These are phyloP conservation scores for Brachionus asplanchnoidis DNA, from an alignment of 1,140 invertebrate species.

Conservation along the genomic window DNA sequence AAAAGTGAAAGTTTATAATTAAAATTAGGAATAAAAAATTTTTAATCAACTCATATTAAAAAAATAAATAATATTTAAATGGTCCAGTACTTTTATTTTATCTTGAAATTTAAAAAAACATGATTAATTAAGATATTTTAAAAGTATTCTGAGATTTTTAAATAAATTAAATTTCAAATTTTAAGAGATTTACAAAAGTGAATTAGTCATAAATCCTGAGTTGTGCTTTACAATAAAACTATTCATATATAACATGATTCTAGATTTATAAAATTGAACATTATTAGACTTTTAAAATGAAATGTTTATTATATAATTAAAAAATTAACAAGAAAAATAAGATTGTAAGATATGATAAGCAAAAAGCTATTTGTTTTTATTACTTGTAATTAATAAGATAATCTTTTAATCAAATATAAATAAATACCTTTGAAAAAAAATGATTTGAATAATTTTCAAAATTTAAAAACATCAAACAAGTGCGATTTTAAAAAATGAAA, in stretches of 20 bases:
- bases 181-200: background rate
- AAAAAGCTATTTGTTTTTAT: background rate
- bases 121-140: too few relatives aligned
- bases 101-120: too few relatives aligned
- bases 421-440: background rate
- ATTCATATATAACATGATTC: background rate
- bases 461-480: background rate
- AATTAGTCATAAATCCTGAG: background rate
- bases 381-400: background rate
- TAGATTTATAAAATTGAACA: background rate
- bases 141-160: background rate
- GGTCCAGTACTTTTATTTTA: too few relatives aligned
- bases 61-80: too few relatives aligned
- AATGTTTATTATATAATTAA: background rate
- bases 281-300: background rate
- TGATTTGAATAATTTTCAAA: background rate
- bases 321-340: background rate
- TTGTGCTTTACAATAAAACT: too few relatives aligned
- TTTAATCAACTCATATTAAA: too few relatives aligned
- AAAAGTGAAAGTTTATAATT: too few relatives aligned
- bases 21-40: too few relatives aligned
- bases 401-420: conserved; percentile 9
- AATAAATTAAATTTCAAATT: background rate
- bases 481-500: background rate
- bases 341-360: background rate